A percentile compares a stretch with the other conserved stretches of the same genome.
Conservation (phyloP, 1,140 invertebrate genomes). For the Calycopis cecrops region DNA sequence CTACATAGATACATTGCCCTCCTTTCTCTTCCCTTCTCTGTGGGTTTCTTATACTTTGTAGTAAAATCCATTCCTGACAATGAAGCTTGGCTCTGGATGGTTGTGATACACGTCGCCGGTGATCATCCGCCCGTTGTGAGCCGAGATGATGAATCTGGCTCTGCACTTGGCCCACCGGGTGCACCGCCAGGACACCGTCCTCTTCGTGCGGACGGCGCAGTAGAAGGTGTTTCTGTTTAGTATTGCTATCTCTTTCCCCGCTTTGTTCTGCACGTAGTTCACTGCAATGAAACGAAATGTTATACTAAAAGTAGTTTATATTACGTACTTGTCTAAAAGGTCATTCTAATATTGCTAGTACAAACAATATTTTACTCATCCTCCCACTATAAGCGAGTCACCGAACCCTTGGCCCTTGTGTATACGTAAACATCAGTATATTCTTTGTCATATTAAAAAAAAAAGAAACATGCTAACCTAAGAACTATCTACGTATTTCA, state of each 20-base stretch:
- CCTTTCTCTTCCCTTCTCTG: too few species aligned
- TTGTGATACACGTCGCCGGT: neutral
- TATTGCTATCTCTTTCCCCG: conserved; percentile 16
- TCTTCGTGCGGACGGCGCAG: neutral
- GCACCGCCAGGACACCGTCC: neutral
- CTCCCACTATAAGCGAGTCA: too few species aligned
- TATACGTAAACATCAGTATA: too few species aligned
- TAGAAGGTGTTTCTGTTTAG: conserved; percentile 13
- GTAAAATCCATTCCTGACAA: conserved; percentile 6
- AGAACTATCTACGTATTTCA: too few species aligned
- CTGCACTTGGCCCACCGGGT: conserved; percentile 11
- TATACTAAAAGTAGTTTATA: too few species aligned
- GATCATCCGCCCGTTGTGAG: neutral
- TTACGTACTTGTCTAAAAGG: too few species aligned
- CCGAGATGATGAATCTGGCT: conserved; percentile 8
- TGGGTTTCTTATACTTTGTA: conserved; percentile 5
- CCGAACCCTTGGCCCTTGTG: too few species aligned
- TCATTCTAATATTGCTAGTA: too few species aligned
- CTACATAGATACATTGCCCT: too few species aligned
- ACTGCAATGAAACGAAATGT: neutral
- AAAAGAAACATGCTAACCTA: too few species aligned
- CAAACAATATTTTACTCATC: too few species aligned
- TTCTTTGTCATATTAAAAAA: too few species aligned
- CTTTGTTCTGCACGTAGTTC: neutral
- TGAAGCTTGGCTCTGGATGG: neutral